Conservation (phyloP, 2,888 invertebrate species). For the Lomographa bimaculata region DNA sequence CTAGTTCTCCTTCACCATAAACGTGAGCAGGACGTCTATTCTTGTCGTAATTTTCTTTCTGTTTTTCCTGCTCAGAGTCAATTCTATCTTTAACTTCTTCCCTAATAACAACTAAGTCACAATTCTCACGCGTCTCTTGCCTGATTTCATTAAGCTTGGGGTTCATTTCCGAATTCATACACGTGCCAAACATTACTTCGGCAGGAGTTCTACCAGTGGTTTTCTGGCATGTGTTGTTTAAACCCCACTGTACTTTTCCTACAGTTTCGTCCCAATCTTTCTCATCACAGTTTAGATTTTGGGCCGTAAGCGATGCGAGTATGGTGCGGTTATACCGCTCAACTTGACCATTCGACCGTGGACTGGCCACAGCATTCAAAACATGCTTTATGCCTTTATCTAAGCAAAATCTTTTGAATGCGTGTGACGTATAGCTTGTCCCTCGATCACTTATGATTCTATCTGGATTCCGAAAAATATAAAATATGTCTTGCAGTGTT, state of each 20-base stretch:
- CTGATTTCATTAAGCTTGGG: slow-evolving; percentile 4
- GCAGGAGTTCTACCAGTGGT: slow-evolving; percentile 1
- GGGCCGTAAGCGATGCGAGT: not conserved
- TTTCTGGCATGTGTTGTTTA: slow-evolving; percentile 8
- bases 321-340: slow-evolving; percentile 10
- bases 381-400: slow-evolving; percentile 9
- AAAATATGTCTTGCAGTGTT: slow-evolving; percentile 3
- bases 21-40: slow-evolving; percentile 20
- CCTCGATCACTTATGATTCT: slow-evolving; percentile 8
- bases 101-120: slow-evolving; percentile 23
- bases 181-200: slow-evolving; percentile 7
- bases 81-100: slow-evolving; percentile 18
- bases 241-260: slow-evolving; percentile 14
- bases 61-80: slow-evolving; percentile 18
- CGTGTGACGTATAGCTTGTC: slow-evolving; percentile 2
- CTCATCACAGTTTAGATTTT: not conserved
- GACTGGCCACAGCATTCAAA: slow-evolving; percentile 11
- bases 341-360: slow-evolving; percentile 12
- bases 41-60: slow-evolving; percentile 26
- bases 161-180: slow-evolving; percentile 7
- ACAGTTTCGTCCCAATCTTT: slow-evolving; percentile 7
- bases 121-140: not conserved
- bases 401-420: slow-evolving; percentile 1
- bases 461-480: slow-evolving; percentile 5
- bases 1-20: slow-evolving; percentile 29